Base-by-base conservation (phyloP, 2,888 invertebrate species). In the Machimus atricapillus region DNA sequence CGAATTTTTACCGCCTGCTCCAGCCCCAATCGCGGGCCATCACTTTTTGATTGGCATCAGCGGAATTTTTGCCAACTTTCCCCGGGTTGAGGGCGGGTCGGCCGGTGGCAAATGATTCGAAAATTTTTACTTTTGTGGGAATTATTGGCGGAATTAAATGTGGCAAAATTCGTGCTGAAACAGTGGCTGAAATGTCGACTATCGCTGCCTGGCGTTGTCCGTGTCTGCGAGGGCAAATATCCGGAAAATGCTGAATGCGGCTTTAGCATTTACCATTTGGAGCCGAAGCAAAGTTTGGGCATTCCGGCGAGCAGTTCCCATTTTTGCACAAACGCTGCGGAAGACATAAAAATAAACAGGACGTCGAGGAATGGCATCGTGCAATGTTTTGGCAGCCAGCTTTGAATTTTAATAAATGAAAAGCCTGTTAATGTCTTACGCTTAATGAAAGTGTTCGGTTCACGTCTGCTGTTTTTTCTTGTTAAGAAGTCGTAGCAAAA, bases 381-480 rank as follows among this genome's bases (percentile, higher is more conserved):
- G 58, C 58, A 23, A 58, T 79, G 46, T 79, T 79, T 79, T 79
- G 46, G 46, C 37, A 79, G 46, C 79, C 14, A 27, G 27, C 46
- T 46, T 79, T 79, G 79, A 79, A 79, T 79, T 79, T 79, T 79
- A 79, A 79, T 79, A 79, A 79, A 79, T 79, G 79, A 79, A 79
- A 79, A 27, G 27, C 79, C 46, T 37, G 79, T 46, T 79, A 46
- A 79, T 52, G 79, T 52, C 27, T 31, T 27, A 27, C 46, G 19
- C 14, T 19, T 79, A 79, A 79, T 79, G 79, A 46, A 79, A 79
- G 79, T 79, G 79, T 79, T 79, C 19, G 43, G 79, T 79, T 79
- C 79, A 52, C 46, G 52, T 79, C 27, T 46, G 46, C 79, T 79
- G 16, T 79, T 79, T 79, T 43, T 79, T 79, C 46, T 79, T 79